Evolutionary conservation across 2,113 vertebrate genomes (phyloP), one percentile per base, ranked within the genome.

Genomic region (Chitala chitala): DNA sequence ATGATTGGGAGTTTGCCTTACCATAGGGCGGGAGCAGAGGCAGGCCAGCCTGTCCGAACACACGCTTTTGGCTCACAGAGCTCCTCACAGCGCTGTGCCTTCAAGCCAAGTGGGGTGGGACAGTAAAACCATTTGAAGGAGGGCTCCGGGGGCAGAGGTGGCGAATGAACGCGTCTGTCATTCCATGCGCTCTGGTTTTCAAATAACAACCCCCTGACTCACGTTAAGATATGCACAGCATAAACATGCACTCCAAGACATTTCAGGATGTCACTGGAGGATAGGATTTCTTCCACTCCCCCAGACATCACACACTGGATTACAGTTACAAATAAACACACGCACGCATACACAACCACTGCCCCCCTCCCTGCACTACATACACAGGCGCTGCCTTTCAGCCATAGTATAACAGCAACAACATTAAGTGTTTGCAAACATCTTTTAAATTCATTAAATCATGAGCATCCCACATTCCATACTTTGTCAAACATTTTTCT

Each of bases 51-150:
- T 36, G 31, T 63, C 29, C 17, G 31, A 61, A 38, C 17, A 33
- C 8, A 33, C 9, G 29, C 58, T 6, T 38, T 61, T 61, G 58
- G 36, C 58, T 33, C 58, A 4, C n/a, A 33, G 4, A 26, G 58
- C 58, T 61, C 31, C 58, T 61, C 29, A 7, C 15, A n/a, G 33
- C 31, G 31, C 38, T 20, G 59, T n/a, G 59, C 59, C 38, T 26
- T 31, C 90, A 86, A 84, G 68, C n/a, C 29, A 10, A 1, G 5
- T 9, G 69, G 48, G 31, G 50, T 3, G 46, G 58, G 31, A 2
- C 58, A 33, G 12, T 29, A 59, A 59, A 59, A 59, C 26, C 22
- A 59, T 13, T 33, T 4, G 40, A 51, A 40, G 48, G 5, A 29
- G 24, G 22, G 44, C 70, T 29, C 38, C 1, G 2, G 5, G n/a